Evolutionary conservation across 2,113 vertebrate genomes (phyloP).

Genomic region (Oceanodroma tethys): DNA sequence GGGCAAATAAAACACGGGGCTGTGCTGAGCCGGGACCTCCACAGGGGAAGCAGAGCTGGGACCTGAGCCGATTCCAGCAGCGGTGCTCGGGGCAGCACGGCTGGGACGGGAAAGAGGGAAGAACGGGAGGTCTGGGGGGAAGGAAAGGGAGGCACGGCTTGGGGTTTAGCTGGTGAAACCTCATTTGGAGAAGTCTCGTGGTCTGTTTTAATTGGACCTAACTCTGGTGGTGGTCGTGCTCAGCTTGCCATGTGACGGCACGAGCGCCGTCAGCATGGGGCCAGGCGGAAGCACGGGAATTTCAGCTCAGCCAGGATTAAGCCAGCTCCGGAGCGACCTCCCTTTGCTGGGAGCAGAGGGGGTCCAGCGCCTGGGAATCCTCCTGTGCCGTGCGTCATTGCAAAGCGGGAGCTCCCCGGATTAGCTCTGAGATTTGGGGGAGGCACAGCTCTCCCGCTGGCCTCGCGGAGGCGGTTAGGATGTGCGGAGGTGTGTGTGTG

Average conservation of each 20-base stretch:
- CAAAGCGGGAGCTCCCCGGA: accelerated
- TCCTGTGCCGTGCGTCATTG: neutral
- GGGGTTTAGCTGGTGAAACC: neutral
- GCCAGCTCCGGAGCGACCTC: neutral
- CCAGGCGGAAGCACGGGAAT: neutral
- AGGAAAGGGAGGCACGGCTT: neutral
- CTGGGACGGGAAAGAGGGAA: neutral
- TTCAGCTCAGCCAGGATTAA: neutral
- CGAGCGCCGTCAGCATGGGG: neutral
- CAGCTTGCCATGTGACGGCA: neutral
- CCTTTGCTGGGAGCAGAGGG: neutral
- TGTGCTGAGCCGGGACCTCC: neutral
- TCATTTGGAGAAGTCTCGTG: neutral
- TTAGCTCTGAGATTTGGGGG: neutral
- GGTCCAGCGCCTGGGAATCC: neutral
- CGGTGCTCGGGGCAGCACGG: neutral
- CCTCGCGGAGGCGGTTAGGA: accelerated
- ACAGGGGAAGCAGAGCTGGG: neutral
- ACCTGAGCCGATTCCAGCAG: neutral
- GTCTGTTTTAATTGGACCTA: neutral
- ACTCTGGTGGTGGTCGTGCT: neutral
- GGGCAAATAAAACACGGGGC: neutral
- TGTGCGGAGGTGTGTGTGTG: neutral
- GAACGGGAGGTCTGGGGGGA: neutral
- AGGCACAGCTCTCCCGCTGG: accelerated